A percentile compares a stretch with the other conserved stretches of the same genome.
Conservation (phyloP, 2,888 invertebrate genomes). For the Rhagophthalmus giganteus region DNA sequence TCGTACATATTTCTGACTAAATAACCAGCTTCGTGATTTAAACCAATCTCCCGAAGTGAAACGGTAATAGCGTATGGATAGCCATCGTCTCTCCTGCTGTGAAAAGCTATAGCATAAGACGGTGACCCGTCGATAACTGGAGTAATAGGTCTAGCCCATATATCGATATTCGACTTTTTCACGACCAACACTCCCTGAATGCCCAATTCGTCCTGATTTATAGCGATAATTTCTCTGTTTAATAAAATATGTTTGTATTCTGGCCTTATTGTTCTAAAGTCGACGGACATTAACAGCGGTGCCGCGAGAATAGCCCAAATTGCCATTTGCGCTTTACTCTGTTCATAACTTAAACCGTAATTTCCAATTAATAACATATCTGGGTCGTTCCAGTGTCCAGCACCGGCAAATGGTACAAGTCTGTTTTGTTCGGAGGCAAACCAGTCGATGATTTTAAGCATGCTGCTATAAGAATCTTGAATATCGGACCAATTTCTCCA, state of each 20-base stretch:
- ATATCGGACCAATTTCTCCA: slow-evolving; percentile 69
- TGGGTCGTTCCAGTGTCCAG: slow-evolving; percentile 71
- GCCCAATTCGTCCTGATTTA: slow-evolving; percentile 67
- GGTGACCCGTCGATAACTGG: slow-evolving; percentile 54
- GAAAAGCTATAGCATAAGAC: slow-evolving; percentile 63
- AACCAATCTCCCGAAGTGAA: slow-evolving; percentile 44
- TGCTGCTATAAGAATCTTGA: slow-evolving; percentile 63
- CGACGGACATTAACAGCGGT: slow-evolving; percentile 68
- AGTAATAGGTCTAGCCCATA: slow-evolving; percentile 62
- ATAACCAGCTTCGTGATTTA: slow-evolving; percentile 49
- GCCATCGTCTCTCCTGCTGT: slow-evolving; percentile 58
- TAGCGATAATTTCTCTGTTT: slow-evolving; percentile 62
- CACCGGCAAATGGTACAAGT: slow-evolving; percentile 61
- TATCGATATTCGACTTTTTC: slow-evolving; percentile 50
- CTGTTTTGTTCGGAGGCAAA: slow-evolving; percentile 63
- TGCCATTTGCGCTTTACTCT: slow-evolving; percentile 69
- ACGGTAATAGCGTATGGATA: slow-evolving; percentile 52
- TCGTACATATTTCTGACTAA: slow-evolving; percentile 45
- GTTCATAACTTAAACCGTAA: slow-evolving; percentile 63
- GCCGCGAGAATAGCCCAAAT: slow-evolving; percentile 70
- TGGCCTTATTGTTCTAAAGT: slow-evolving; percentile 60
- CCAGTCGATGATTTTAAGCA: slow-evolving; percentile 62
- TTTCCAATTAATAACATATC: slow-evolving; percentile 67
- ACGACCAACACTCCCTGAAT: slow-evolving; percentile 57
- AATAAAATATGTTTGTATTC: slow-evolving; percentile 62